Conservation (phyloP, 2,113 vertebrate species). For the Myrmecophaga tridactyla region DNA sequence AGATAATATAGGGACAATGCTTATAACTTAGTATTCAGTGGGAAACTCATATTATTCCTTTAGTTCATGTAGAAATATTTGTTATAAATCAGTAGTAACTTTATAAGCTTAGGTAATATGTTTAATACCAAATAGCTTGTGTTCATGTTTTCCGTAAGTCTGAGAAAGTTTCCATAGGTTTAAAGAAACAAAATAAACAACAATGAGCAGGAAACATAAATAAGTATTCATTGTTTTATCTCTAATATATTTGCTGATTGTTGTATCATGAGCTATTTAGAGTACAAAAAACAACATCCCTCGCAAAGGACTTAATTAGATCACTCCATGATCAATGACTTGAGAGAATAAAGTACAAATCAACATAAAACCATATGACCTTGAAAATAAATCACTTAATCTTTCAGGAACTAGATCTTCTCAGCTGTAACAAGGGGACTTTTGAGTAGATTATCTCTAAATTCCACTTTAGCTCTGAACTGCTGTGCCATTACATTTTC, state of each 20-base stretch:
- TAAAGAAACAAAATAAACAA: neutral
- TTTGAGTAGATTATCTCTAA: neutral
- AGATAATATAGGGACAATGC: neutral
- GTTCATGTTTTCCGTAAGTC: neutral
- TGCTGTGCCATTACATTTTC: neutral
- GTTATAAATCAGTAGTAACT: neutral
- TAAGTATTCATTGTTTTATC: neutral
- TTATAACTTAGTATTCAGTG: neutral
- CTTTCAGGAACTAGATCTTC: neutral
- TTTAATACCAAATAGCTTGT: neutral
- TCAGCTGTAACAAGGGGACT: neutral
- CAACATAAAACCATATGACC: neutral
- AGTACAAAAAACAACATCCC: neutral
- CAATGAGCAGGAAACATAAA: neutral
- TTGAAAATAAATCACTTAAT: slow-evolving; percentile 30
- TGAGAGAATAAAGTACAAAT: neutral
- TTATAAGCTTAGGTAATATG: neutral
- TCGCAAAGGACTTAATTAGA: neutral
- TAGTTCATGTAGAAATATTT: neutral
- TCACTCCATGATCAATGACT: neutral
- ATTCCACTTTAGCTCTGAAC: neutral
- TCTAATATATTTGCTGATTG: neutral
- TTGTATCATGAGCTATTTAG: neutral
- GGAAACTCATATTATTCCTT: neutral
- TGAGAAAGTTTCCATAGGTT: neutral